These are phyloP conservation scores for Riparia riparia DNA, from an alignment of 2,113 vertebrate species.

Conservation along the genomic window DNA sequence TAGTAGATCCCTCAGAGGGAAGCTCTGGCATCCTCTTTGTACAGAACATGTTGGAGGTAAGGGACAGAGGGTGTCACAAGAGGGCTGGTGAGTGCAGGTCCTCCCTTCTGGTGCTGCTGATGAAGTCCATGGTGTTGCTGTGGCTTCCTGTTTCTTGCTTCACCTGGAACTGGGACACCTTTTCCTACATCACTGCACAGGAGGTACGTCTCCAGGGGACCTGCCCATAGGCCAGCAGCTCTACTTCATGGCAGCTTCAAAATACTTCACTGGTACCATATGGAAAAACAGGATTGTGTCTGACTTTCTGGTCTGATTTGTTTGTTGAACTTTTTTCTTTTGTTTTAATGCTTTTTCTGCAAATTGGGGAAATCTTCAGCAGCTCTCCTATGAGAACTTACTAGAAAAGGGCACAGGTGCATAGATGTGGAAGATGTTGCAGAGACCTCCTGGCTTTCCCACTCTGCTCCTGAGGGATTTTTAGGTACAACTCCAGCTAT, in stretches of 20 bases:
- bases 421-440: neutral
- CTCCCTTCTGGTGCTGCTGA: neutral
- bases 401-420: neutral
- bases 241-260: neutral
- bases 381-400: neutral
- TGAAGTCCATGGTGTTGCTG: neutral
- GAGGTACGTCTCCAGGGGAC: neutral
- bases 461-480: neutral
- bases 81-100: neutral
- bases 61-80: rapidly evolving
- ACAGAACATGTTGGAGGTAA: neutral
- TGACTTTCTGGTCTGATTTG: neutral
- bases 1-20: neutral
- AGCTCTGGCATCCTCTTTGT: neutral
- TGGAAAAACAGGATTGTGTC: neutral
- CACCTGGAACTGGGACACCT: neutral
- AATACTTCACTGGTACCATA: neutral
- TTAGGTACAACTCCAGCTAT: neutral
- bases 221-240: neutral
- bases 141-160: neutral
- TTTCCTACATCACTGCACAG: neutral
- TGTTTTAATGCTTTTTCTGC: neutral
- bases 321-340: neutral
- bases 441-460: neutral
- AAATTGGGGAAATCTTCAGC: neutral